These are phyloP conservation scores for Anthoscopus minutus DNA, from an alignment of 2,113 vertebrate species.

Conservation along the genomic window DNA sequence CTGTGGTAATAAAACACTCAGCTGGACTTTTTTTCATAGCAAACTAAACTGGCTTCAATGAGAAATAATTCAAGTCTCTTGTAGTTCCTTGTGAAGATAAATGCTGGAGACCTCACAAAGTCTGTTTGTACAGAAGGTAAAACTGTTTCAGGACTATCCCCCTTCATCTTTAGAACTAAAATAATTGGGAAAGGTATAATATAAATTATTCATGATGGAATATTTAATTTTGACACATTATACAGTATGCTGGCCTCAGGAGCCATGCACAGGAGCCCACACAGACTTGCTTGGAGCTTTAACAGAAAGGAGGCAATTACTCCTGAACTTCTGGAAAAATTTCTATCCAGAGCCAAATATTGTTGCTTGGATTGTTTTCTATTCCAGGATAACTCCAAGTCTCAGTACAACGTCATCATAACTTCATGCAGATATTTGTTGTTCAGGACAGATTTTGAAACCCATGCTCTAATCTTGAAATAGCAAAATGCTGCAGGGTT, in stretches of 20 bases:
- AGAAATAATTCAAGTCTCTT: not conserved
- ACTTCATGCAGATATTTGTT: not conserved
- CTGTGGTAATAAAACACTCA: conserved; percentile 13
- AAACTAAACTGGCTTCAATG: not conserved
- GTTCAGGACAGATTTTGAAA: not conserved
- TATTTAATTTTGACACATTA: not conserved
- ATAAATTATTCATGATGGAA: not conserved
- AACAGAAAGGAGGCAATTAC: not conserved
- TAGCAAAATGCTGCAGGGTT: conserved; percentile 49
- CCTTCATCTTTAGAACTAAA: not conserved
- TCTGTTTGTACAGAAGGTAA: not conserved
- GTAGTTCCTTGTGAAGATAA: not conserved
- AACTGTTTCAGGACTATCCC: not conserved
- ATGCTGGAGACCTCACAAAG: not conserved
- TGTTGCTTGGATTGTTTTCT: conserved; percentile 14
- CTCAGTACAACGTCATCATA: not conserved
- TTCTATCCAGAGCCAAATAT: not conserved
- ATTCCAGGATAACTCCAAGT: conserved; percentile 8
- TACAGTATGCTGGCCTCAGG: not conserved
- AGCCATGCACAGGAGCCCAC: not conserved
- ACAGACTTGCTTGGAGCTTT: not conserved
- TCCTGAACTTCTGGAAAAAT: conserved; percentile 10
- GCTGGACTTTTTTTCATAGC: not conserved
- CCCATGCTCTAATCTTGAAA: not conserved
- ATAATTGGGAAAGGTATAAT: not conserved